phyloP scores from a whole-genome alignment of 2,888 invertebrate genomes.

The Chloromyia formosa region DNA sequence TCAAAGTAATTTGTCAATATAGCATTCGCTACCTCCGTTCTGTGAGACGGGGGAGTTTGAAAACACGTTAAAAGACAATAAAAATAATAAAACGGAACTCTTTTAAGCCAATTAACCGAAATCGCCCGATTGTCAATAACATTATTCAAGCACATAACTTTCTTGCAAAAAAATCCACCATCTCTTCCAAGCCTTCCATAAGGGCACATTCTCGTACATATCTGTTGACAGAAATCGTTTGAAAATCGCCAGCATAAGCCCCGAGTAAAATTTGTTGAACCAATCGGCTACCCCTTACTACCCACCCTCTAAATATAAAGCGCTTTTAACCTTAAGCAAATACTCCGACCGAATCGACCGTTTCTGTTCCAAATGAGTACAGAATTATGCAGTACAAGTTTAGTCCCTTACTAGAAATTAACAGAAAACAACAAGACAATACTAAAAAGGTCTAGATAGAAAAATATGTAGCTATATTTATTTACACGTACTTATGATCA shows the following conservation, averaged over 20 bases:
- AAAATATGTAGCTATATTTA: no score
- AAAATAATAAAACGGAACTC: not conserved
- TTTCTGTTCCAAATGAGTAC: not conserved
- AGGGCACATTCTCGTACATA: conserved; percentile 16
- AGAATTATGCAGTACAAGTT: not conserved
- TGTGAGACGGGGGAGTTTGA: not conserved
- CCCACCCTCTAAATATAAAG: not conserved
- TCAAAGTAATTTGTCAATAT: conserved; percentile 8
- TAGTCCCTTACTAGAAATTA: no score
- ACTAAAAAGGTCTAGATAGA: not conserved
- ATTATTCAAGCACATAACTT: conserved; percentile 21
- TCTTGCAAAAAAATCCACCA: no score
- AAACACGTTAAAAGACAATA: not conserved
- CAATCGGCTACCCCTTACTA: not conserved
- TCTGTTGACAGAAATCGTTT: conserved; percentile 33
- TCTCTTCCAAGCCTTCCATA: no score
- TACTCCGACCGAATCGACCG: not conserved
- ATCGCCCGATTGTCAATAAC: conserved; percentile 34
- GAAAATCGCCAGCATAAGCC: conserved; percentile 14
- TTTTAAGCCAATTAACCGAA: conserved; percentile 44
- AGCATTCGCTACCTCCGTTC: not conserved
- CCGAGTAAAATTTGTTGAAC: not conserved
- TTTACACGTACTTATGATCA: not conserved
- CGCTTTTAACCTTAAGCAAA: no score
- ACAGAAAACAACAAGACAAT: not conserved